Base-by-base conservation (phyloP, 1,140 invertebrate species). In the Zelostemma sp. region DNA sequence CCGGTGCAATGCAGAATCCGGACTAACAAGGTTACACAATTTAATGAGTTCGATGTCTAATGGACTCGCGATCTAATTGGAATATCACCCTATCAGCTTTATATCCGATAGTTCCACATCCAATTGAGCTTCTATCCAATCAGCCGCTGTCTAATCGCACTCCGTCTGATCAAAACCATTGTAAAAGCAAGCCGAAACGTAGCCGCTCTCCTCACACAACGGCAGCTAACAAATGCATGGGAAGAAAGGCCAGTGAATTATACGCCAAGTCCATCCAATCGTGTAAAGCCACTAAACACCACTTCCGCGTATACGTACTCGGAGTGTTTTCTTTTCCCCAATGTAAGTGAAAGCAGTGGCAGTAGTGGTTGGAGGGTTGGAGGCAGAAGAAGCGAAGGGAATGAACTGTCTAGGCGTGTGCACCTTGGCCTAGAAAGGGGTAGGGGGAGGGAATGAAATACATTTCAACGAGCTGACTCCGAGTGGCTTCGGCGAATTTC, bases 401-500 rank as follows among this genome's bases (percentile, higher is more conserved):
- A 49, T 15, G 38, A 41, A 53, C 19, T 28, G 41, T 43, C 41
- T n/a, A 40, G 41, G 9, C 35, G 12, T 46, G 53, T 55, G 53
- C 51, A 55, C 59, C 59, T 62, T 62, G 59, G 59, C 40, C 59
- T 46, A 47, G 51, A 55, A 31, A 35, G 8, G n/a, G n/a, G n/a
- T 25, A 25, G 8, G 21, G 21, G n/a, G 38, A 25, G 59, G 46
- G 38, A 55, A 62, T 55, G 51, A 55, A 62, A 62, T 49, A 55
- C 59, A 62, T 62, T 62, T 62, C 50, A 62, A 49, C 51, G 59
- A 14, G 35, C 59, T 41, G 58, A 62, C 70, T 60, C 60, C 53
- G 48, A 35, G 51, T 64, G 53, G 49, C 56, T 40, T 50, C 51
- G 43, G 51, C 60, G 60, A 60, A 58, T 49, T 55, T 68, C 60